phyloP scores from a whole-genome alignment of 1,140 invertebrate genomes.

The Atta texana region DNA sequence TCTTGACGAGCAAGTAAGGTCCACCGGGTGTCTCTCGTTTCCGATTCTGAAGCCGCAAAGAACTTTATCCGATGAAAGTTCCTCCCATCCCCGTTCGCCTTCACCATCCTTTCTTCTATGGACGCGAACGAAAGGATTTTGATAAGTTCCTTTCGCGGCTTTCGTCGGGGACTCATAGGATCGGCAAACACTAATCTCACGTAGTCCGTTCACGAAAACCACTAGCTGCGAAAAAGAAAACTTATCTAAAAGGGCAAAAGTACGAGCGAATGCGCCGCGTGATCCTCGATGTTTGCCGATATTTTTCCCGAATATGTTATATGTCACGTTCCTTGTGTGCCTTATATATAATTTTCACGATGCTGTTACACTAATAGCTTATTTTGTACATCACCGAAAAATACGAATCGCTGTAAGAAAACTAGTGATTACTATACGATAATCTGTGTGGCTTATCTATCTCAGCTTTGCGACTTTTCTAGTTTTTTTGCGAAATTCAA shows the following conservation, averaged over 20 bases:
- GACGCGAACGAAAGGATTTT: slow-evolving; percentile 42
- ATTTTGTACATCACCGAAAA: background rate
- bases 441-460: too few relatives aligned
- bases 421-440: background rate
- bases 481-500: too few relatives aligned
- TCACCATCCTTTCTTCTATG: slow-evolving; percentile 24
- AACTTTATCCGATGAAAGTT: slow-evolving; percentile 71
- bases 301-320: background rate
- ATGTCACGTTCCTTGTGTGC: slow-evolving; percentile 4
- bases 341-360: slow-evolving; percentile 20
- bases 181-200: slow-evolving; percentile 30
- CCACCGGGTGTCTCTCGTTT: slow-evolving; percentile 42
- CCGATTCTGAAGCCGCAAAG: slow-evolving; percentile 34
- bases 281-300: slow-evolving; percentile 36
- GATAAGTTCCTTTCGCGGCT: slow-evolving; percentile 54
- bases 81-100: background rate
- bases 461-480: too few relatives aligned
- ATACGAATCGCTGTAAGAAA: background rate
- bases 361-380: slow-evolving; percentile 1
- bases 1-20: slow-evolving; percentile 29
- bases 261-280: background rate
- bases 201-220: slow-evolving; percentile 24
- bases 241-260: background rate
- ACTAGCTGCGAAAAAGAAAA: background rate
- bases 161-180: background rate